Evolutionary conservation across 2,113 vertebrate genomes (phyloP), one percentile per base, ranked within the genome.

Genomic region (Microtus ochrogaster): DNA sequence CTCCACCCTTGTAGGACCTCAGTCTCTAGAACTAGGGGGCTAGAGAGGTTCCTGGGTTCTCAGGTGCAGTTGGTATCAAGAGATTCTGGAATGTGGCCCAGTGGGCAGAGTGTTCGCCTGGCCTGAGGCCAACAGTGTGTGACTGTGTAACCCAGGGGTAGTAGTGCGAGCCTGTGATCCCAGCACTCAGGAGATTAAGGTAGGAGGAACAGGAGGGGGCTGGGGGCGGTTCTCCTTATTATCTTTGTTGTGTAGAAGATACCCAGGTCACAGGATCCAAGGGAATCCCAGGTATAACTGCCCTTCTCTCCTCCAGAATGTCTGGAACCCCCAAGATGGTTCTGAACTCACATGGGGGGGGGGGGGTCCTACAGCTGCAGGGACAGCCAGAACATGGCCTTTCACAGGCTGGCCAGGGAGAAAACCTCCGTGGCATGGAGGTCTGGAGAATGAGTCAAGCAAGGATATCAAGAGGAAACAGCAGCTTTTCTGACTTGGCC

Each of bases 391-490:
- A 49, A 30, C 63, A 0, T 10, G 77, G 7, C 55, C 87, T 87
- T 66, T 82, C 52, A 47, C 41, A 84, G 47, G 8, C 30, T 2
- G 7, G 49, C 3, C 41, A 28, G 12, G 73, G 12, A 28, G 36
- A 22, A 3, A 10, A 3, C 63, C 36, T 66, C n/a, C 74, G 0
- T 4, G 28, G 5, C 0, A 8, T 39, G 33, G 17, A 1, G 0
- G 55, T 55, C 92, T 89, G 49, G 72, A 92, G 52, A 76, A 30
- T 2, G 2, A 92, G 30, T 10, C 8, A 7, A 4, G 1, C 7
- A 4, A 94, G 68, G 83, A 39, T 55, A 65, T 68, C 72, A 17
- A n/a, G n/a, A 8, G 7, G 78, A 91, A 83, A 68, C 7, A 8
- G 5, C n/a, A 0, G 11, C 3, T 55, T 65, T 65, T 52, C 52